A percentile compares a stretch with the other conserved stretches of the same genome.
Evolutionary conservation across 2,888 invertebrate genomes (phyloP).

Genomic region (Allygus modestus): DNA sequence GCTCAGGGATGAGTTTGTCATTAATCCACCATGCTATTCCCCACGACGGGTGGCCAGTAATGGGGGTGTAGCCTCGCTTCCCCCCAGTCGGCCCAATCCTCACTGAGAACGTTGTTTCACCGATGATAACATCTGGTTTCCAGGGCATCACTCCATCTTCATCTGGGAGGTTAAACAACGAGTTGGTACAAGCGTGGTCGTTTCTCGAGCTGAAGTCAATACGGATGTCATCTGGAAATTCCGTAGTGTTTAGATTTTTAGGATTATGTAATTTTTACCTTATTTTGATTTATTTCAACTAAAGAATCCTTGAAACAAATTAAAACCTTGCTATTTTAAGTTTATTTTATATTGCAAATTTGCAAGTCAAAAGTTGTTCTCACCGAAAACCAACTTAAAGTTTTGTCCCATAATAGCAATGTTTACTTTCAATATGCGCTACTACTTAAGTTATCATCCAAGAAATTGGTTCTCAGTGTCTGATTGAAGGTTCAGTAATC

Average conservation of each 20-base stretch:
- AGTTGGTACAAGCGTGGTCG: constrained; percentile 85
- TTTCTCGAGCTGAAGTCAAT: constrained; percentile 88
- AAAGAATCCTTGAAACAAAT: no score
- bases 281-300: no score
- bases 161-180: constrained; percentile 81
- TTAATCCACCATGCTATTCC: constrained; percentile 97
- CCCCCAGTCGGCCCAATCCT: constrained; percentile 92
- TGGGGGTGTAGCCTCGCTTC: constrained; percentile 86
- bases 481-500: no score
- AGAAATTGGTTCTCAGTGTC: no score
- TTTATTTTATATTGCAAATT: no score
- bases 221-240: constrained; percentile 79
- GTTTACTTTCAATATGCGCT: no score
- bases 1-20: constrained; percentile 92
- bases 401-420: no score
- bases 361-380: no score
- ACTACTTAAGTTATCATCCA: no score
- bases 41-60: constrained; percentile 90
- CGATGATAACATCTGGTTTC: constrained; percentile 81
- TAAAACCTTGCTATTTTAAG: no score
- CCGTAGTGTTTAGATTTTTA: constrained; percentile 16
- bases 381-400: no score
- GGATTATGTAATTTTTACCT: no score
- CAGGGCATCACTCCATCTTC: constrained; percentile 82
- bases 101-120: constrained; percentile 82